A percentile compares a stretch with the other conserved stretches of the same genome.
Conservation (phyloP, 2,113 vertebrate species). For the Leptodactylus fuscus region DNA sequence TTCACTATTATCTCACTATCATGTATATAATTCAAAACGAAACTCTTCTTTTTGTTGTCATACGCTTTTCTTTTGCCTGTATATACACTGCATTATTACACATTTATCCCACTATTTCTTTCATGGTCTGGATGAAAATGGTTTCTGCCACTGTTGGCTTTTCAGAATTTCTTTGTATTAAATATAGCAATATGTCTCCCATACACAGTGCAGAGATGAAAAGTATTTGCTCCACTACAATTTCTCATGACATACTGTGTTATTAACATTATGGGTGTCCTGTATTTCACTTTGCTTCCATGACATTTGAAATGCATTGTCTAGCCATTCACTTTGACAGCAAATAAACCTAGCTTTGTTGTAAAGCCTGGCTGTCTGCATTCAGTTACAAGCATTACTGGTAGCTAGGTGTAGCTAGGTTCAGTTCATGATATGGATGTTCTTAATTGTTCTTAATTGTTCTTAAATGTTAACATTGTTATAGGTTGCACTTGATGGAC, state of each 20-base stretch:
- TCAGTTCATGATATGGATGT: not conserved
- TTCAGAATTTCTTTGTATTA: not conserved
- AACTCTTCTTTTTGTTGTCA: too few species aligned
- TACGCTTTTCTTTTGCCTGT: too few species aligned
- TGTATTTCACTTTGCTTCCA: constrained; percentile 1
- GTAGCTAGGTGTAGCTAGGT: not conserved
- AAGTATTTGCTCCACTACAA: not conserved
- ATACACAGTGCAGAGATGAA: not conserved
- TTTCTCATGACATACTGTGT: not conserved
- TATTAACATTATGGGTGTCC: constrained; percentile 25
- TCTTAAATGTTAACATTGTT: too few species aligned
- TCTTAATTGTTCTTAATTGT: too few species aligned
- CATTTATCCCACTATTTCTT: too few species aligned
- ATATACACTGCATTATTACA: too few species aligned
- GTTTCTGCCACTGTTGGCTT: not conserved
- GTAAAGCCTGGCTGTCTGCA: not conserved
- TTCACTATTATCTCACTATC: too few species aligned
- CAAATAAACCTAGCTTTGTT: not conserved
- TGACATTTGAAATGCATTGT: constrained; percentile 4
- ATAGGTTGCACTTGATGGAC: too few species aligned
- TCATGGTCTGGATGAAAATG: too few species aligned
- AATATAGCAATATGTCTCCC: not conserved
- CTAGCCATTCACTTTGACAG: not conserved
- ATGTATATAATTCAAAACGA: too few species aligned
- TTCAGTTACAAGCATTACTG: not conserved